Evolutionary conservation across 2,113 vertebrate species (phyloP).

Genomic region (Carassius carassius): DNA sequence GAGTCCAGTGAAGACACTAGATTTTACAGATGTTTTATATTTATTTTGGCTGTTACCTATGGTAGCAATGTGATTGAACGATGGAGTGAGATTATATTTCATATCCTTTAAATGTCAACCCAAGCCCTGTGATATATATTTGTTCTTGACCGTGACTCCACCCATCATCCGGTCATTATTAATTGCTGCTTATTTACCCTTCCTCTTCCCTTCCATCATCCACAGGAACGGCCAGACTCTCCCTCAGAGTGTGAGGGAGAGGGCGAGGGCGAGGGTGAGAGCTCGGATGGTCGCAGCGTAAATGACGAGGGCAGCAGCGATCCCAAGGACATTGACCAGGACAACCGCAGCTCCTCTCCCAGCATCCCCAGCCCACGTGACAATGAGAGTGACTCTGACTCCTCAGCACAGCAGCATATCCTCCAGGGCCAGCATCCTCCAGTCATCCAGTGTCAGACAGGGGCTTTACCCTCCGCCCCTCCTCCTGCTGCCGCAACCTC

Average conservation of each 20-base stretch:
- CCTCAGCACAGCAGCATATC: slow-evolving; percentile 92
- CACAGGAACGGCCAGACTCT: slow-evolving; percentile 90
- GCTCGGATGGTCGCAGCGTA: slow-evolving; percentile 93
- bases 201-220: background rate
- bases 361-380: slow-evolving; percentile 97
- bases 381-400: slow-evolving; percentile 98
- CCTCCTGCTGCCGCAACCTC: slow-evolving; percentile 62
- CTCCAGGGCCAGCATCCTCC: slow-evolving; percentile 86
- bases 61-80: background rate
- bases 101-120: background rate
- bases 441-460: slow-evolving; percentile 76
- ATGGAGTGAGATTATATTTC: background rate
- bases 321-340: slow-evolving; percentile 99
- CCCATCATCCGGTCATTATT: background rate
- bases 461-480: slow-evolving; percentile 61
- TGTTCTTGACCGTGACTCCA: background rate
- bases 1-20: background rate
- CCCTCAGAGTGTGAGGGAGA: slow-evolving; percentile 86
- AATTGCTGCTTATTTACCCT: background rate
- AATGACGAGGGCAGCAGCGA: slow-evolving; percentile 98
- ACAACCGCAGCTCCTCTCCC: slow-evolving; percentile 97
- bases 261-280: slow-evolving; percentile 84
- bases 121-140: background rate
- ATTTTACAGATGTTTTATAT: background rate
- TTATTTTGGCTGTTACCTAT: background rate